These are phyloP conservation scores for Ceryle rudis DNA, from an alignment of 2,797 vertebrate species.

Conservation along the genomic window DNA sequence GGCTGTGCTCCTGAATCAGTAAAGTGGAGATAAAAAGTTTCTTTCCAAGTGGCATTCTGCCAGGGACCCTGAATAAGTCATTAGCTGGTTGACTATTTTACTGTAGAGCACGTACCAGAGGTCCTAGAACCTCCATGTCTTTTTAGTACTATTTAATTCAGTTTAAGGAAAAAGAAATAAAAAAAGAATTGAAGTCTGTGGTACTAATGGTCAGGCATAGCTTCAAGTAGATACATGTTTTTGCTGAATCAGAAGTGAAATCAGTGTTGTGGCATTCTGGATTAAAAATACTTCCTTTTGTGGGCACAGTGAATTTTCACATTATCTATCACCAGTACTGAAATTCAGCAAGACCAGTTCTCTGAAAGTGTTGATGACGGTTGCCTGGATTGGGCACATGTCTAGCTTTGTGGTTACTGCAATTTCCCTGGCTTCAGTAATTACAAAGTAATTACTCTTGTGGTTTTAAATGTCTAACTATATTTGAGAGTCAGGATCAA, in stretches of 20 bases:
- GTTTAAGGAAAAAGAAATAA: too few relatives aligned
- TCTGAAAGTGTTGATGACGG: neutral
- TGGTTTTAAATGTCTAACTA: neutral
- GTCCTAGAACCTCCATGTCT: neutral
- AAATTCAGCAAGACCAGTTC: neutral
- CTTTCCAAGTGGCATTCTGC: neutral
- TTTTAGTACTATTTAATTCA: neutral
- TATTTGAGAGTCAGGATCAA: neutral
- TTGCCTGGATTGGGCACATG: neutral
- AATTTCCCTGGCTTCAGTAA: neutral
- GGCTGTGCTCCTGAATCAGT: neutral
- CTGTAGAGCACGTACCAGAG: neutral
- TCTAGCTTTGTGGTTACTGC: neutral
- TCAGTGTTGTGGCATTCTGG: neutral
- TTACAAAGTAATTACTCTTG: neutral
- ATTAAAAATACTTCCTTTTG: neutral
- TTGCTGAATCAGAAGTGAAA: neutral
- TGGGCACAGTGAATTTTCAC: neutral
- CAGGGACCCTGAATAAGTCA: neutral
- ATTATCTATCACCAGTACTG: neutral
- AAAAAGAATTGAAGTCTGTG: neutral
- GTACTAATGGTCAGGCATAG: neutral
- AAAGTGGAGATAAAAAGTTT: neutral
- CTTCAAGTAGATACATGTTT: neutral
- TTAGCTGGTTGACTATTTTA: neutral